These are phyloP conservation scores for Eupristina koningsbergeri DNA, from an alignment of 1,140 invertebrate species.

Conservation along the genomic window DNA sequence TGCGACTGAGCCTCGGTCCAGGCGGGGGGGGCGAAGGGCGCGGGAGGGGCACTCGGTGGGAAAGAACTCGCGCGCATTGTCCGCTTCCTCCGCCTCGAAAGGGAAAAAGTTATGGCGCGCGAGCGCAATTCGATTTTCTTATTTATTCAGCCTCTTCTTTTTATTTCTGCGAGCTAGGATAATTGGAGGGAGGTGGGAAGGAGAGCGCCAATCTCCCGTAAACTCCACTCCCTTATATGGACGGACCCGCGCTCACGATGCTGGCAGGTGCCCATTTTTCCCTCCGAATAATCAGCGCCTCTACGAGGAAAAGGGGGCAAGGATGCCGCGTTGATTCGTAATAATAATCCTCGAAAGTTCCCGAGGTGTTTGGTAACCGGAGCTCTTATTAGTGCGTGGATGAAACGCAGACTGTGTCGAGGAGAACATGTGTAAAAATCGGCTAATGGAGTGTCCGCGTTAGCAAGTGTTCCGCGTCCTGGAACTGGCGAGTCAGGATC, in stretches of 20 bases:
- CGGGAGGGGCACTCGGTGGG: background rate
- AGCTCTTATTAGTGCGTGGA: constrained; percentile 49
- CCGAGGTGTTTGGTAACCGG: background rate
- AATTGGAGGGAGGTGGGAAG: background rate
- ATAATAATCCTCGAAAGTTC: constrained; percentile 39
- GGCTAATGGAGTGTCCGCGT: constrained; percentile 66
- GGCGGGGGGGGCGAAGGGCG: too few species aligned
- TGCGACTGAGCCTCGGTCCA: too few species aligned
- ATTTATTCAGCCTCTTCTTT: background rate
- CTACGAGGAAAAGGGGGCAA: constrained; percentile 12
- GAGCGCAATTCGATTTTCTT: background rate
- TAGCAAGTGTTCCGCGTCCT: constrained; percentile 70
- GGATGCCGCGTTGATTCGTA: constrained; percentile 20
- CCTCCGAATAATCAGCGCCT: background rate
- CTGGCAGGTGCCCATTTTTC: background rate
- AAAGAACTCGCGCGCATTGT: background rate
- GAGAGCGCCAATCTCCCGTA: background rate
- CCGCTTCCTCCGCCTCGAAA: background rate
- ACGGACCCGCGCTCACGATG: background rate
- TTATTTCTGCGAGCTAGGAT: background rate
- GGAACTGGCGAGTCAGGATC: constrained; percentile 20
- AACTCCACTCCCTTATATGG: background rate
- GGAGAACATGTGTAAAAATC: constrained; percentile 48
- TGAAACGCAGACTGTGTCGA: constrained; percentile 49
- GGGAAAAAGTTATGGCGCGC: background rate